Evolutionary conservation across 1,140 invertebrate genomes (phyloP), one percentile per base, ranked within the genome.

Genomic region (Cydia amplana): DNA sequence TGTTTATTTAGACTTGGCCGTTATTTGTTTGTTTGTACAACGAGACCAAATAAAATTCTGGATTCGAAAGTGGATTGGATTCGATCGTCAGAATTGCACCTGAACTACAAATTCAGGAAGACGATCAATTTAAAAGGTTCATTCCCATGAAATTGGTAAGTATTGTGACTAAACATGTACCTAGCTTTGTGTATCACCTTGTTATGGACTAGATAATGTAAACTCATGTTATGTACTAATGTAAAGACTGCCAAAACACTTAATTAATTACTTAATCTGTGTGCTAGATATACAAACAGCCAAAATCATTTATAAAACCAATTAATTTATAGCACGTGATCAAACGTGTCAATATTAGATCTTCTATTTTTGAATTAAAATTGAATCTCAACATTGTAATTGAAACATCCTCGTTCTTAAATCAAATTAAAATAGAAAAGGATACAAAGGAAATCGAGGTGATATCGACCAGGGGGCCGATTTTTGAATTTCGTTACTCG

Each of bases 1-100:
- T 36, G 65, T 70, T 70, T 32, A 36, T 70, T 43, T 70, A 43
- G 25, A 43, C 28, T 70, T 70, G 65, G 65, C 9, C 65, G 65
- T 70, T 70, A 70, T 70, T 70, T 70, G 65, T 70, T 70, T 70
- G 65, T 70, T 43, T 70, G 65, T 3, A 70, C 32, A 70, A n/a
- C 64, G 12, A 36, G n/a, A 40, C 65, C 32, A 70, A 70, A 70
- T 70, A 70, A 70, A 70, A 70, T 36, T 70, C 28, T 36, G 18
- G 16, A n/a, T n/a, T n/a, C n/a, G n/a, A n/a, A n/a, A 67, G 32
- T 36, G 65, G 65, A 70, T 70, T 70, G 65, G 36, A 70, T 70
- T 70, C 6, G 32, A n/a, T 70, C n/a, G 65, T 70, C 65, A 43
- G 32, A 9, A 70, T 40, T 70, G n/a, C 5, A 23, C 10, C 4